A percentile compares a stretch with the other conserved stretches of the same genome.
Conservation (phyloP, 2,888 invertebrate species). For the Hesperia comma region DNA sequence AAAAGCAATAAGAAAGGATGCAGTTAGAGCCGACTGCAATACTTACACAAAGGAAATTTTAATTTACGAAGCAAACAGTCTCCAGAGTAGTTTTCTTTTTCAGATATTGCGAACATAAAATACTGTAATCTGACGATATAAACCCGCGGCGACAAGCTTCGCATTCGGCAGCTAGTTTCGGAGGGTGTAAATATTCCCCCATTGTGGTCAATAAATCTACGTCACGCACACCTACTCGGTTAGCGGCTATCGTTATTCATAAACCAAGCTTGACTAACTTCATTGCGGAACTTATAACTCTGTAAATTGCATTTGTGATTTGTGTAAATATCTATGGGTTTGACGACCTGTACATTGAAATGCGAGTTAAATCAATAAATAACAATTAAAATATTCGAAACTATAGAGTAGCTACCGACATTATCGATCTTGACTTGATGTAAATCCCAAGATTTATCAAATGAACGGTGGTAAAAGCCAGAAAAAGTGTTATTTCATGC, state of each 20-base stretch:
- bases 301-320: slow-evolving; percentile 4
- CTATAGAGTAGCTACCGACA: no score
- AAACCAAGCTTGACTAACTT: not conserved
- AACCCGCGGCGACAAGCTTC: slow-evolving; percentile 26
- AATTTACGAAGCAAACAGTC: slow-evolving; percentile 5
- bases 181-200: slow-evolving; percentile 32
- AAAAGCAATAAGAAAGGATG: no score
- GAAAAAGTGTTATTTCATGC: no score
- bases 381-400: no score
- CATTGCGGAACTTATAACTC: slow-evolving; percentile 4
- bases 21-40: not conserved
- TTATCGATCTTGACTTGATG: no score
- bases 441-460: no score
- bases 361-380: no score
- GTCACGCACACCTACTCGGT: slow-evolving; percentile 32
- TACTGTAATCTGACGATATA: slow-evolving; percentile 22
- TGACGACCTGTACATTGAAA: not conserved
- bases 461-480: no score
- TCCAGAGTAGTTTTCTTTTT: slow-evolving; percentile 2
- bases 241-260: slow-evolving; percentile 28
- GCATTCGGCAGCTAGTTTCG: slow-evolving; percentile 27
- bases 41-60: slow-evolving; percentile 2
- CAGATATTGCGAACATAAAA: slow-evolving; percentile 23
- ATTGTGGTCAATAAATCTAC: slow-evolving; percentile 35
- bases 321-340: not conserved